A percentile compares a stretch with the other conserved stretches of the same genome.
phyloP scores from a whole-genome alignment of 2,797 vertebrate genomes.

The Catharus ustulatus region DNA sequence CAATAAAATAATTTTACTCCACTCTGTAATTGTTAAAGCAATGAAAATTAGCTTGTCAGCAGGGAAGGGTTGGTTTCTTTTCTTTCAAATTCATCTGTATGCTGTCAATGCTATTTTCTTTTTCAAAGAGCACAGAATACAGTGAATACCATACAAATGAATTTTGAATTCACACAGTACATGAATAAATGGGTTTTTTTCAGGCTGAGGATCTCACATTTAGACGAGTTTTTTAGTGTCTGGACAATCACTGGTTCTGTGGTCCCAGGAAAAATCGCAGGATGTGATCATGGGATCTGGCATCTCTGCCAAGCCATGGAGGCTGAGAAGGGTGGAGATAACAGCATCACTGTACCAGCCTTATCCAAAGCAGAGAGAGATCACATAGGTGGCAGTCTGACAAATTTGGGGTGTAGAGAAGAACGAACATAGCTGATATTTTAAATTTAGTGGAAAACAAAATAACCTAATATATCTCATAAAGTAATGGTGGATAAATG shows the following conservation, averaged over 20 bases:
- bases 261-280: not conserved
- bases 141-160: not conserved
- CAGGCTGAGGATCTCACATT: not conserved
- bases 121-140: not conserved
- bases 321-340: not conserved
- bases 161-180: not conserved
- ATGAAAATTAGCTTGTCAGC: constrained; percentile 40
- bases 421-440: not conserved
- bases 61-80: constrained; percentile 9
- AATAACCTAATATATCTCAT: not conserved
- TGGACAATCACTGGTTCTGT: not conserved
- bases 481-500: not conserved
- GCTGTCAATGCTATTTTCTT: not conserved
- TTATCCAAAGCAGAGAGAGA: not conserved
- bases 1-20: constrained; percentile 54
- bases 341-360: not conserved
- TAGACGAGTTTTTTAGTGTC: not conserved
- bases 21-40: constrained; percentile 40
- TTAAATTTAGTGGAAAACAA: not conserved
- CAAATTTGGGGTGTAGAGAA: not conserved
- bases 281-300: not conserved
- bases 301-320: not conserved
- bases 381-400: not conserved
- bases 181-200: not conserved
- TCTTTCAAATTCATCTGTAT: not conserved